phyloP scores from a whole-genome alignment of 30 jellyfish, hydroid and myxozoan genomes.

The Pseudorhiza aurosa region DNA sequence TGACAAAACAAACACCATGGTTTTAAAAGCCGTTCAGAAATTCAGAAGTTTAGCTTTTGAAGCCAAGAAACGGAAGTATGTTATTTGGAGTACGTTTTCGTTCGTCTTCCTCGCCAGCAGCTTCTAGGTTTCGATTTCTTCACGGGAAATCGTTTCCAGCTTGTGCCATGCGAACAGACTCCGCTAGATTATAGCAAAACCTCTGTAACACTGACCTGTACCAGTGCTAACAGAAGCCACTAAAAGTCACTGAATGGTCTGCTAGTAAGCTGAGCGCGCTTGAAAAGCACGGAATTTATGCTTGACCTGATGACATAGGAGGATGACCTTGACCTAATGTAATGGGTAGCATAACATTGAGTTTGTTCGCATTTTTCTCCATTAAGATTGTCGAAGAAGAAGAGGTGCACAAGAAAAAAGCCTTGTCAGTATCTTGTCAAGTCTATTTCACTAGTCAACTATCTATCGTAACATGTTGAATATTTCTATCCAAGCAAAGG shows the following conservation, averaged over 20 bases:
- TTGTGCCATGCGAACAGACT: too few species aligned
- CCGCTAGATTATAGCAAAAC: too few species aligned
- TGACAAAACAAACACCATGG: conserved; percentile 50
- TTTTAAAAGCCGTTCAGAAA: conserved; percentile 43
- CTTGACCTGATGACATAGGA: conserved; percentile 20
- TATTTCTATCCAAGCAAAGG: too few species aligned
- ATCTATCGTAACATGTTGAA: too few species aligned
- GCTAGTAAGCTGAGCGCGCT: too few species aligned
- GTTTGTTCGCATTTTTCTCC: conserved; percentile 7
- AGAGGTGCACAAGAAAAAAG: conserved; percentile 42
- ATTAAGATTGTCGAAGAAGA: conserved; percentile 64
- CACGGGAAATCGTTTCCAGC: too few species aligned
- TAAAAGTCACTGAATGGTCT: too few species aligned
- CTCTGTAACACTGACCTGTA: too few species aligned
- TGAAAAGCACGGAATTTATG: conserved; percentile 14
- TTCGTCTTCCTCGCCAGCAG: neutral
- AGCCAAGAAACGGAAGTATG: conserved; percentile 37
- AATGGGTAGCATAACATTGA: conserved; percentile 1
- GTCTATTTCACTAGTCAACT: neutral
- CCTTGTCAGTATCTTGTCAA: conserved; percentile 45
- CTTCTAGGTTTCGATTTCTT: neutral
- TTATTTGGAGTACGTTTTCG: conserved; percentile 10
- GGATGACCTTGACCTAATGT: neutral
- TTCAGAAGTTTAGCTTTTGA: conserved; percentile 68
- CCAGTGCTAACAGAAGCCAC: too few species aligned